A percentile compares a stretch with the other conserved stretches of the same genome.
Conservation (phyloP, 2,888 invertebrate species). For the Agrotis puta region DNA sequence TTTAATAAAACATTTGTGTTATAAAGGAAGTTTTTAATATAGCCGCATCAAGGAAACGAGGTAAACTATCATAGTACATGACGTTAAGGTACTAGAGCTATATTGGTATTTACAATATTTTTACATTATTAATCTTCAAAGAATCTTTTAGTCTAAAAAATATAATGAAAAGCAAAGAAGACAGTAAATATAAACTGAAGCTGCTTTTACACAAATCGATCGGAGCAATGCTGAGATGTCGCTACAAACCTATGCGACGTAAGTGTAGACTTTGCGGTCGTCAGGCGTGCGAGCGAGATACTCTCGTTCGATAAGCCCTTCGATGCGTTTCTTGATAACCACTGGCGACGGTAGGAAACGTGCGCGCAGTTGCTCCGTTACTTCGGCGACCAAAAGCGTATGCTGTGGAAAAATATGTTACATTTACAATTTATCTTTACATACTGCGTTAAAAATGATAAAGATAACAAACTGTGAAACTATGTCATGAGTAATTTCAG, state of each 20-base stretch:
- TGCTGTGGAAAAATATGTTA: conserved; percentile 89
- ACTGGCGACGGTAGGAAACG: conserved; percentile 99
- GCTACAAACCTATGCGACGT: conserved; percentile 95
- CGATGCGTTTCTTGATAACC: conserved; percentile 99
- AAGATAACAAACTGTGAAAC: conserved; percentile 4
- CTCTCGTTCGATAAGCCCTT: conserved; percentile 99
- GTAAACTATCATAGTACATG: conserved; percentile 85
- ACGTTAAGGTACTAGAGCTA: conserved; percentile 83
- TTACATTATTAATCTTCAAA: conserved; percentile 73
- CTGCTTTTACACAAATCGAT: conserved; percentile 56
- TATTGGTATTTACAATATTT: conserved; percentile 86
- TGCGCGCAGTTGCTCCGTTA: conserved; percentile 98
- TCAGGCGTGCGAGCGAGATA: conserved; percentile 99
- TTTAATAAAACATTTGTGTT: conserved; percentile 78
- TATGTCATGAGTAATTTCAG: neutral
- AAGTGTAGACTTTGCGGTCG: conserved; percentile 99
- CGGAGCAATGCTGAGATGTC: conserved; percentile 59
- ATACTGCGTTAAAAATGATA: neutral
- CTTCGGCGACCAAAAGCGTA: conserved; percentile 98
- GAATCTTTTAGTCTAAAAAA: conserved; percentile 66
- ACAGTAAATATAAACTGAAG: conserved; percentile 67
- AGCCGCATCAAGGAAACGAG: conserved; percentile 84
- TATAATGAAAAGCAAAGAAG: conserved; percentile 67
- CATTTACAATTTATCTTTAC: neutral
- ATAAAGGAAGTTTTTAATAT: conserved; percentile 87